Percentiles rank a stretch among this genome's conserved stretches.
Conservation (phyloP, 2,797 vertebrate genomes). For the Carcharodon carcharias region DNA sequence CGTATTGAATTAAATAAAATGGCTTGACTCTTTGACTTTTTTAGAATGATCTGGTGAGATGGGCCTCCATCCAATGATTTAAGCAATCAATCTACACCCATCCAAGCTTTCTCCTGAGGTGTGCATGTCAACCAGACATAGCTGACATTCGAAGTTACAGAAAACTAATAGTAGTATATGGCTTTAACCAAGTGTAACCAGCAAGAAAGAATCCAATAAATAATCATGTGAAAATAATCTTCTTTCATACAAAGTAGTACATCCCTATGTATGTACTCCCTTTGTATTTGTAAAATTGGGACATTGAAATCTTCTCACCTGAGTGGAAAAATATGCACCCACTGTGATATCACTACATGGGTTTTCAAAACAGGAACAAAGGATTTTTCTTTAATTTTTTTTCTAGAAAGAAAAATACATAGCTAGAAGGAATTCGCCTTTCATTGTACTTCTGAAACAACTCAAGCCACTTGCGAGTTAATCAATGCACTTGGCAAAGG, state of each 20-base stretch:
- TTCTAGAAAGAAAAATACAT: conserved; percentile 15
- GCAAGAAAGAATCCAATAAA: neutral
- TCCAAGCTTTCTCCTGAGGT: neutral
- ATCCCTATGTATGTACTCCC: neutral
- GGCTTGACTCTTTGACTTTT: neutral
- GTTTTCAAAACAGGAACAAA: neutral
- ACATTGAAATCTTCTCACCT: neutral
- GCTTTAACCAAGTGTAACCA: neutral
- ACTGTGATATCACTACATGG: neutral
- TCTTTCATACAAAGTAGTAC: neutral
- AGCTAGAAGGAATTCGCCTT: neutral
- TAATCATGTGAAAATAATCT: neutral
- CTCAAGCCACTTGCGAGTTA: neutral
- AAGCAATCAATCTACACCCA: neutral
- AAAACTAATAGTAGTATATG: neutral
- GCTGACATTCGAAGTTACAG: neutral
- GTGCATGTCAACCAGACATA: neutral
- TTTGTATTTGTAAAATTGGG: neutral
- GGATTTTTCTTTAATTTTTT: neutral
- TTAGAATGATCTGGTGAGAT: neutral
- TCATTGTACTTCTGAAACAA: neutral
- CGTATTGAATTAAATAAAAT: neutral
- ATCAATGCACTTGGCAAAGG: neutral
- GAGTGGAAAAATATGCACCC: neutral
- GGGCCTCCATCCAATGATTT: neutral